Conservation (phyloP, 2,797 vertebrate genomes). For the Hozukius guyotensis region DNA sequence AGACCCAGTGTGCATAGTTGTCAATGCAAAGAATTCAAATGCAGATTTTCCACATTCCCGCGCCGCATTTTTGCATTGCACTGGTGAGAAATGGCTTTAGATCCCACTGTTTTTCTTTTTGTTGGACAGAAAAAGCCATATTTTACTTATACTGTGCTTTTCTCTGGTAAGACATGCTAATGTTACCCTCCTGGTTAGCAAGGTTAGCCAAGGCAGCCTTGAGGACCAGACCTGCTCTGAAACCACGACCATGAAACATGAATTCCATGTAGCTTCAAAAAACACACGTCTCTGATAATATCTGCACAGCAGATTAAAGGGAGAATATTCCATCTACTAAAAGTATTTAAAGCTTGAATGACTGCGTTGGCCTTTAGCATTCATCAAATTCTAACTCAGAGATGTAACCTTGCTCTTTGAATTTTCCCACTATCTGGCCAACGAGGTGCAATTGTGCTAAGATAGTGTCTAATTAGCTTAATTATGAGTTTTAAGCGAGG, state of each 20-base stretch:
- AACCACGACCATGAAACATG: conserved; percentile 56
- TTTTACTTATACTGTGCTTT: conserved; percentile 27
- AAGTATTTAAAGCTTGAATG: conserved; percentile 71
- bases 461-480: conserved; percentile 78
- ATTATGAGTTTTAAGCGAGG: conserved; percentile 79
- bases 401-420: conserved; percentile 73
- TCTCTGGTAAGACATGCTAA: conserved; percentile 57
- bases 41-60: too few relatives aligned
- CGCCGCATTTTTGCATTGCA: too few relatives aligned
- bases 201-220: conserved; percentile 67
- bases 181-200: conserved; percentile 68
- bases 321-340: conserved; percentile 15
- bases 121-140: not conserved
- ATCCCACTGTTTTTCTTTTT: not conserved
- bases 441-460: conserved; percentile 65
- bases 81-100: too few relatives aligned
- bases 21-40: too few relatives aligned
- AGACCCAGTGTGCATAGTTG: too few relatives aligned
- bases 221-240: conserved; percentile 65
- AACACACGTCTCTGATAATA: conserved; percentile 47
- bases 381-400: conserved; percentile 58
- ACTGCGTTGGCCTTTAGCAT: conserved; percentile 67
- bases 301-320: conserved; percentile 49
- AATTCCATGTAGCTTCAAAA: conserved; percentile 51
- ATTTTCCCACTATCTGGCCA: conserved; percentile 66